Evolutionary conservation across 2,113 vertebrate species (phyloP).

Genomic region (Phaethornis superciliosus): DNA sequence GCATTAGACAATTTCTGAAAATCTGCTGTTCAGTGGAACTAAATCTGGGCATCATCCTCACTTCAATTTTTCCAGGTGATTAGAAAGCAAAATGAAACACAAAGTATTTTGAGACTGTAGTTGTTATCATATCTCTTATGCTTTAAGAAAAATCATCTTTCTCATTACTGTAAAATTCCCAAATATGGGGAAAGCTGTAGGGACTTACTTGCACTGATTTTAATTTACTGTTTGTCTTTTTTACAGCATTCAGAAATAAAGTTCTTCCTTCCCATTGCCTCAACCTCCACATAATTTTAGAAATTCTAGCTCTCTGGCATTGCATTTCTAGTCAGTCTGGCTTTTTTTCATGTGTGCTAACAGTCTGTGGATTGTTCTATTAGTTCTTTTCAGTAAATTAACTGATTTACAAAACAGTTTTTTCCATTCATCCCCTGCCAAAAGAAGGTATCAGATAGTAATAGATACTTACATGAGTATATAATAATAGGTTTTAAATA

Average conservation of each 20-base stretch:
- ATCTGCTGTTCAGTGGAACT: neutral
- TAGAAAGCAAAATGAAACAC: neutral
- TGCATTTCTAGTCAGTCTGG: neutral
- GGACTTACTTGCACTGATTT: neutral
- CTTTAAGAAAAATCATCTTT: neutral
- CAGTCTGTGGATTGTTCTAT: constrained; percentile 11
- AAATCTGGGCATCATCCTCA: neutral
- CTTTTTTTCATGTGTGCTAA: neutral
- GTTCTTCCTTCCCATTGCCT: neutral
- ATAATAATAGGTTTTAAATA: neutral
- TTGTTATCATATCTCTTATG: neutral
- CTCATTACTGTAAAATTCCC: neutral
- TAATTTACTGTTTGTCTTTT: neutral
- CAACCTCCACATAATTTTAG: neutral
- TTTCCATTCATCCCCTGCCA: neutral
- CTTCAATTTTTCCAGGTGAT: neutral
- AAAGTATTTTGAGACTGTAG: neutral
- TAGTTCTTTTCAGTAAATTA: constrained; percentile 12
- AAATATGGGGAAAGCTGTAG: neutral
- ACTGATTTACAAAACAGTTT: neutral
- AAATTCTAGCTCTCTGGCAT: neutral
- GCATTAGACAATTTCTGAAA: neutral
- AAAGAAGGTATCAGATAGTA: neutral
- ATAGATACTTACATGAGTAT: neutral
- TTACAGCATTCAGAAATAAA: constrained; percentile 6